Evolutionary conservation across 2,888 invertebrate species (phyloP).

Genomic region (Dione vanillae): DNA sequence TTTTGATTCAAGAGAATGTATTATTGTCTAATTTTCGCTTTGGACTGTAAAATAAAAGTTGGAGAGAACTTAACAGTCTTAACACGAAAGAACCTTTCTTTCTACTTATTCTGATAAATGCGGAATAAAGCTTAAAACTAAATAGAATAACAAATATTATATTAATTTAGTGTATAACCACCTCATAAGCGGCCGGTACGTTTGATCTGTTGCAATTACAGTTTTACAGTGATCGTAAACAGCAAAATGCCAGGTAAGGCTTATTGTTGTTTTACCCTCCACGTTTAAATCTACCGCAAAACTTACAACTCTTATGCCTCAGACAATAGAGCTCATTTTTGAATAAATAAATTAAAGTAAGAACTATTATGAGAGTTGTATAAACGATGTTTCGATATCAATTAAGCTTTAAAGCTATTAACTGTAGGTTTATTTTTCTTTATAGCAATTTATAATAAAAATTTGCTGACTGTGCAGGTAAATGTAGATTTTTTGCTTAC

Average conservation of each 20-base stretch:
- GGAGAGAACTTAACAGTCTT: too few relatives aligned
- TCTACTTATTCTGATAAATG: too few relatives aligned
- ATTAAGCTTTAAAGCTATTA: conserved; percentile 2
- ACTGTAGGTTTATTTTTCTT: conserved; percentile 16
- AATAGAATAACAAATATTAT: conserved; percentile 17
- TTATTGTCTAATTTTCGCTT: too few relatives aligned
- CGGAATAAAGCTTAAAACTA: too few relatives aligned
- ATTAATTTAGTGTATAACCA: conserved; percentile 36
- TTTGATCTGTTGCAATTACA: conserved; percentile 80
- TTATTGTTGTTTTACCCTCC: conserved; percentile 62
- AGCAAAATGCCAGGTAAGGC: conserved; percentile 73
- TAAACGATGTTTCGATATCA: not conserved
- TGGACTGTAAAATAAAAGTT: too few relatives aligned
- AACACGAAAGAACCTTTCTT: too few relatives aligned
- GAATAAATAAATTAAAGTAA: not conserved
- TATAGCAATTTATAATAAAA: conserved; percentile 3
- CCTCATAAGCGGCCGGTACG: conserved; percentile 59
- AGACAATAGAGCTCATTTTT: not conserved
- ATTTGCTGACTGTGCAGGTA: conserved; percentile 25
- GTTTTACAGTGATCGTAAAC: conserved; percentile 78
- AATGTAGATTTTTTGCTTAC: conserved; percentile 4
- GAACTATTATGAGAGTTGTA: conserved; percentile 11
- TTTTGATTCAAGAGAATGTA: too few relatives aligned
- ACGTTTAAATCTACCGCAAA: conserved; percentile 31
- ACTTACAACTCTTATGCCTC: conserved; percentile 11